Evolutionary conservation across 2,888 invertebrate species (phyloP).

Genomic region (Chelonus formosanus): DNA sequence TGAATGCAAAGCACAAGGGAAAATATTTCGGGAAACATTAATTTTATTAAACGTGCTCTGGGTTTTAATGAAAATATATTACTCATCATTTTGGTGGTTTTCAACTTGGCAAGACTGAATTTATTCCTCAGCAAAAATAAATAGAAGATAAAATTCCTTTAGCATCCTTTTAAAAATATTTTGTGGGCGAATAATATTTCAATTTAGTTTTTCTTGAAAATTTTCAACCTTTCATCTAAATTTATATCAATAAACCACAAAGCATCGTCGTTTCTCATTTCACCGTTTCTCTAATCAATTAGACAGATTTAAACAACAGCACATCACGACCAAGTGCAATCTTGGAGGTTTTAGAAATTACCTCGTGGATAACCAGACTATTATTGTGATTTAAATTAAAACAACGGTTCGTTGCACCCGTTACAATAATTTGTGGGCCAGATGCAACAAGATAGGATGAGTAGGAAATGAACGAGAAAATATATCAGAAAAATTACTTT

Average conservation of each 20-base stretch:
- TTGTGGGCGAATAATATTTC: too few relatives aligned
- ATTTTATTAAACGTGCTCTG: constrained; percentile 24
- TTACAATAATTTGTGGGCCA: constrained; percentile 15
- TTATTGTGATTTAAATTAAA: constrained; percentile 34
- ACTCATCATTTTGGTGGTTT: constrained; percentile 19
- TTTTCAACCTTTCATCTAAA: background rate
- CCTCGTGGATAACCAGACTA: constrained; percentile 41
- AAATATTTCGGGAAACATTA: constrained; percentile 22
- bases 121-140: too few relatives aligned
- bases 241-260: constrained; percentile 1
- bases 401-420: constrained; percentile 27
- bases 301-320: constrained; percentile 39
- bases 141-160: too few relatives aligned
- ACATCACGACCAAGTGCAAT: constrained; percentile 42
- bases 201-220: too few relatives aligned
- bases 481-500: constrained; percentile 3
- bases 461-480: constrained; percentile 2
- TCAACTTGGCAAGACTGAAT: background rate
- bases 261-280: background rate
- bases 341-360: constrained; percentile 40
- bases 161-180: too few relatives aligned
- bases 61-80: constrained; percentile 20
- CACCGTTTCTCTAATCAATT: constrained; percentile 40
- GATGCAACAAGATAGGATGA: constrained; percentile 14
- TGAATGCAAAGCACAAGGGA: constrained; percentile 5